These are phyloP conservation scores for Tapirus terrestris DNA, from an alignment of 2,113 vertebrate species.

Conservation along the genomic window DNA sequence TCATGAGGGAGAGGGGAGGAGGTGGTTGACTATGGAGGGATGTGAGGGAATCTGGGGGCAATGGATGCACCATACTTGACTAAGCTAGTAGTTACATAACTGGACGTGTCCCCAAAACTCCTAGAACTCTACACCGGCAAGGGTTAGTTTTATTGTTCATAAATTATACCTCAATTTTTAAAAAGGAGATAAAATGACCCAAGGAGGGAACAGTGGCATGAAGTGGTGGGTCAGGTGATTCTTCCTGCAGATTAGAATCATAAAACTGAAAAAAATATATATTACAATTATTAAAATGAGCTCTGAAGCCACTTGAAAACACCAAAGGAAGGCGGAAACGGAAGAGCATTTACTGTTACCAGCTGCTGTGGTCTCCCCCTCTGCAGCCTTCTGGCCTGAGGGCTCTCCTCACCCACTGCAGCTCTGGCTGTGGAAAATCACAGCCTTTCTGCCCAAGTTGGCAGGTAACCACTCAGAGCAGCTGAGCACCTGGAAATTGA, in stretches of 20 bases:
- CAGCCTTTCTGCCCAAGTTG: background rate
- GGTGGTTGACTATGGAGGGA: no score
- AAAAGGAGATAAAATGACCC: background rate
- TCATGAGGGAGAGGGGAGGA: no score
- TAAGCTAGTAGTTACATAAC: no score
- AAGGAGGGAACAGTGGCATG: background rate
- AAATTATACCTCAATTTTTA: background rate
- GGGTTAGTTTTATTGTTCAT: no score
- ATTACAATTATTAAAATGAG: background rate
- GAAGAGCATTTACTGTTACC: fast-evolving
- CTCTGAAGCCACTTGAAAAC: background rate
- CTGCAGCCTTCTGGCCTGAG: background rate
- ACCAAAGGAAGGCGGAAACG: no score
- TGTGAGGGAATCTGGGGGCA: background rate
- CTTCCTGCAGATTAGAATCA: background rate
- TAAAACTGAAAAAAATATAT: background rate
- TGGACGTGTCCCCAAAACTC: background rate
- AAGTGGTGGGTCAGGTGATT: no score
- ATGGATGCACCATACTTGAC: no score
- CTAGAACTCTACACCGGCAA: background rate
- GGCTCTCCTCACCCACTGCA: fast-evolving
- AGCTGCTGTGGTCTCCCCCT: fast-evolving
- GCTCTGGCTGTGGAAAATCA: background rate
- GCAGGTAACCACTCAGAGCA: background rate
- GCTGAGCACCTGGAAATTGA: background rate